Conservation (phyloP, 2,888 invertebrate genomes). For the Diplolepis rosae region DNA sequence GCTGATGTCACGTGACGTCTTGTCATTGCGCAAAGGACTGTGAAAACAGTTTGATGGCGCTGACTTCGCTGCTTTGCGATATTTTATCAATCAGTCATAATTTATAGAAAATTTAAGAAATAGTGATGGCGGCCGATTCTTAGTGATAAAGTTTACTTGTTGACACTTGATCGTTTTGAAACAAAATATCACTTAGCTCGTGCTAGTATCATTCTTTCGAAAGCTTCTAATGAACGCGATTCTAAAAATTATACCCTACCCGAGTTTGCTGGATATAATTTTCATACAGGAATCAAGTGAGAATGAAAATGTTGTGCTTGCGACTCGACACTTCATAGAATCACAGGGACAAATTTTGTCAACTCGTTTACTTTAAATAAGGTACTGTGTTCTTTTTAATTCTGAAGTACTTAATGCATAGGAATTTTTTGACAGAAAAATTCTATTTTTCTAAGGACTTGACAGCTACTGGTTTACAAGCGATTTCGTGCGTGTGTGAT, state of each 20-base stretch:
- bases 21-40: background rate
- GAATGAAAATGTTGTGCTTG: conserved; percentile 24
- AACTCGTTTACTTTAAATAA: conserved; percentile 17
- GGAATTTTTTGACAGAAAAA: background rate
- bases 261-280: conserved; percentile 10
- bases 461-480: background rate
- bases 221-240: conserved; percentile 20
- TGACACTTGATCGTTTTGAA: conserved; percentile 16
- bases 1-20: background rate
- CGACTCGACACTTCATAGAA: conserved; percentile 19
- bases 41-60: conserved; percentile 6
- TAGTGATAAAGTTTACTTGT: conserved; percentile 27
- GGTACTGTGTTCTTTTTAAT: conserved; percentile 8
- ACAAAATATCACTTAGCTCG: conserved; percentile 13
- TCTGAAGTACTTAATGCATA: background rate
- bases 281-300: conserved; percentile 26
- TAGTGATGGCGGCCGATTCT: conserved; percentile 26
- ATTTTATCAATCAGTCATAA: conserved; percentile 13
- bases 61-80: background rate
- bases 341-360: background rate
- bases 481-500: conserved; percentile 8
- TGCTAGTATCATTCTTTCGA: background rate
- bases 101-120: conserved; percentile 3
- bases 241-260: background rate
- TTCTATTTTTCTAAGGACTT: background rate